These are phyloP conservation scores for Bellardia pandia DNA, from an alignment of 2,888 invertebrate genomes.

Conservation along the genomic window DNA sequence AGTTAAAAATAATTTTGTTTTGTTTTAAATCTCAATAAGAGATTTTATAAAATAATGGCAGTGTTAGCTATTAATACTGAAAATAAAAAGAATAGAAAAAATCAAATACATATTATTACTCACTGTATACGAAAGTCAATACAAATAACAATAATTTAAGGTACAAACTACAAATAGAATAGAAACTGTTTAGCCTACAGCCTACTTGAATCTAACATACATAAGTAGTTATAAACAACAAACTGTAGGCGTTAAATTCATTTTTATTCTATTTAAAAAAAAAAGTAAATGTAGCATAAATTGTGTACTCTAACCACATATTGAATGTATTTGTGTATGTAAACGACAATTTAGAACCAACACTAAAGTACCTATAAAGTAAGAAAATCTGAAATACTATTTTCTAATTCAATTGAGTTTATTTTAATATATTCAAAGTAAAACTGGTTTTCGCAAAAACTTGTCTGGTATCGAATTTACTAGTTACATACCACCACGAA, in stretches of 20 bases:
- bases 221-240: background rate
- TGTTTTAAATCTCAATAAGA: constrained; percentile 54
- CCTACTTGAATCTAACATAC: constrained; percentile 2
- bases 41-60: constrained; percentile 53
- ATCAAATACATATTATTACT: constrained; percentile 20
- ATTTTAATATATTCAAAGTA: constrained; percentile 51
- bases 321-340: background rate
- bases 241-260: constrained; percentile 44
- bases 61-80: constrained; percentile 55
- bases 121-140: constrained; percentile 9
- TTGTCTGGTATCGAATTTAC: constrained; percentile 47
- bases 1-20: constrained; percentile 35
- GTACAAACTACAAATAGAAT: background rate
- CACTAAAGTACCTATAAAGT: constrained; percentile 13
- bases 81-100: constrained; percentile 34
- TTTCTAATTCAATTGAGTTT: constrained; percentile 54
- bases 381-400: constrained; percentile 52
- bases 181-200: background rate
- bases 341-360: constrained; percentile 33
- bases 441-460: constrained; percentile 62
- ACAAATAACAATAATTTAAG: constrained; percentile 15
- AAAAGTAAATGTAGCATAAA: background rate
- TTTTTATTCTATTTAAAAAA: background rate
- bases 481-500: constrained; percentile 42
- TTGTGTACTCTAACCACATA: constrained; percentile 3